Conservation (phyloP, 1,140 invertebrate genomes). For the Nixonia krombeini region DNA sequence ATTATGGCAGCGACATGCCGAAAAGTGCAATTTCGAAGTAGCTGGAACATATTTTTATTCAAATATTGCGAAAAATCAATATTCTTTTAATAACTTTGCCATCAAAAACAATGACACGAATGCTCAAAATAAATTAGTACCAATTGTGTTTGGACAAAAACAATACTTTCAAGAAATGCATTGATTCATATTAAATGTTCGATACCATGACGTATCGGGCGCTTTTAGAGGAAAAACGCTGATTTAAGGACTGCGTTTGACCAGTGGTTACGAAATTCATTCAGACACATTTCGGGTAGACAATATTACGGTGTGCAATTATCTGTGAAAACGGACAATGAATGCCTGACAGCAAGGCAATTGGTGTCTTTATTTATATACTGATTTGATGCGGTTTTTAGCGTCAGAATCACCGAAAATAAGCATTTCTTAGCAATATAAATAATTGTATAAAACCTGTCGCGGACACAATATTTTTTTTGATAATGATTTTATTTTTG, state of each 20-base stretch:
- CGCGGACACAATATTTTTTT: no score
- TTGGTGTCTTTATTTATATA: no score
- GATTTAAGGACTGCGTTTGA: slow-evolving; percentile 20
- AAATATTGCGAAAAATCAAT: no score
- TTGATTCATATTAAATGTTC: no score
- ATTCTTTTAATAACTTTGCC: slow-evolving; percentile 4
- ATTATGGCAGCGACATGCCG: neutral
- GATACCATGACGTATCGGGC: slow-evolving; percentile 67
- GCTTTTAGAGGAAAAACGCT: neutral
- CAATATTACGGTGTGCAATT: slow-evolving; percentile 3
- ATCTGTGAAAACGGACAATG: no score
- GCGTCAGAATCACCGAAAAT: neutral
- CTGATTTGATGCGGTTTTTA: neutral
- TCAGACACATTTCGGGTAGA: neutral
- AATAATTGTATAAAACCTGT: neutral
- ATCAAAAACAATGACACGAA: slow-evolving; percentile 1
- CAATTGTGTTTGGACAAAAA: no score
- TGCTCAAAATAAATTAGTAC: no score
- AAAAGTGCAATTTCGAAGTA: no score
- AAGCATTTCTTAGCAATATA: slow-evolving; percentile 6
- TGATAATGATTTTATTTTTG: no score
- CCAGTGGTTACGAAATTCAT: no score
- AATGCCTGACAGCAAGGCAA: no score
- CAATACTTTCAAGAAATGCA: no score
- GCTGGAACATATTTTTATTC: slow-evolving; percentile 11